Base-by-base conservation (phyloP, 2,888 invertebrate genomes). In the Brassicogethes aeneus region DNA sequence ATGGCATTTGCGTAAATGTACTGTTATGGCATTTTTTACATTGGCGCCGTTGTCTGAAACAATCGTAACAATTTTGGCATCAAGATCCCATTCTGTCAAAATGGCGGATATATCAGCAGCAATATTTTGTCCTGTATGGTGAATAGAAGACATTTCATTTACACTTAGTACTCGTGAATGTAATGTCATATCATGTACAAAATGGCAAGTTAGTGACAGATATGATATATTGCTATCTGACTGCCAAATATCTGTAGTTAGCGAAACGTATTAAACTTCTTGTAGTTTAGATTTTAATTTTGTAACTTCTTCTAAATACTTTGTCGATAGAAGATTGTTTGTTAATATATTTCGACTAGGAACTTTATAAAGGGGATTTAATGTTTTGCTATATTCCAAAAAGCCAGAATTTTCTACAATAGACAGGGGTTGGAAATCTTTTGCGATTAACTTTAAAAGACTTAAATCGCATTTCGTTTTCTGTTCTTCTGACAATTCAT, bases 241-340 rank as follows among this genome's bases (percentile, higher is more conserved):
- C 7, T 50, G 49, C 57, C 55, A 57, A 3, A 57, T 53, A 36
- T 59, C 54, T 17, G 57, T 56, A 7, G 57, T 58, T 16, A 55
- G 39, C 15, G 51, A 42, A 29, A 55, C 37, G 42, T 46, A 3
- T 30, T 49, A 15, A 5, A 52, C 37, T 17, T 41, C 13, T 33
- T 38, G 43, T 17, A 55, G 36, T 32, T 51, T 42, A 36, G 12
- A 5, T 44, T 52, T 46, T 17, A 55, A 33, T 33, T 45, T 37
- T 32, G 33, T 7, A 33, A 36, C 41, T 13, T 32, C 34, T 15
- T 47, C 41, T 37, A 30, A 14, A 34, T 51, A 52, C 13, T 37
- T 1, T 2, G 45, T 33, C 12, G 51, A 51, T 33, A 56, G 31
- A 7, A 53, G 39, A 3, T 39, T 39, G 10, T 42, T 44, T 2